phyloP scores from a whole-genome alignment of 2,888 invertebrate genomes.

The Agrochola lota region DNA sequence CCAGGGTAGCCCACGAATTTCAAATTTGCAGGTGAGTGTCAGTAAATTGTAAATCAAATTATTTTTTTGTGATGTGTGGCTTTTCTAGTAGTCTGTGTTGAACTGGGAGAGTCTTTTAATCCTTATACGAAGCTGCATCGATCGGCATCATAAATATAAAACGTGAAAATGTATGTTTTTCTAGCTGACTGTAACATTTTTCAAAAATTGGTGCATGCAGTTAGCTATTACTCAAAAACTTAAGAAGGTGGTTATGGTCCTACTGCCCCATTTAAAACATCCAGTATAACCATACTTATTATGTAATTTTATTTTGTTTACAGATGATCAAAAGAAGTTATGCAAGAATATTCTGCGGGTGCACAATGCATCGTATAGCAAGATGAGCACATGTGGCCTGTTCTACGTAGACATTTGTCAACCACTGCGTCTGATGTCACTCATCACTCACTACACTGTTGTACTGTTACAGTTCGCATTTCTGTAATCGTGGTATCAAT shows the following conservation, averaged over 20 bases:
- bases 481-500: conserved; percentile 14
- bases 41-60: not conserved
- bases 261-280: not conserved
- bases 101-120: too few species aligned
- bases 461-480: conserved; percentile 17
- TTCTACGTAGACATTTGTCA: conserved; percentile 29
- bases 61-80: not conserved
- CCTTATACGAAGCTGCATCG: too few species aligned
- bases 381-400: conserved; percentile 22
- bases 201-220: too few species aligned
- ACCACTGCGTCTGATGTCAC: conserved; percentile 11
- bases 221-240: not conserved
- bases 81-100: not conserved
- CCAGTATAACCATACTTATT: not conserved
- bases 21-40: not conserved
- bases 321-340: conserved; percentile 17
- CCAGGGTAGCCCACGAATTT: not conserved
- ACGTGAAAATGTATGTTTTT: not conserved
- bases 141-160: too few species aligned
- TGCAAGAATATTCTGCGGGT: conserved; percentile 27
- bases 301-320: too few species aligned
- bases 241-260: not conserved
- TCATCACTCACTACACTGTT: conserved; percentile 25
- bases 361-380: conserved; percentile 17
- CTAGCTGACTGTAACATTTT: not conserved